Conservation (phyloP, 2,888 invertebrate species). For the Cyrtodaria siliqua region DNA sequence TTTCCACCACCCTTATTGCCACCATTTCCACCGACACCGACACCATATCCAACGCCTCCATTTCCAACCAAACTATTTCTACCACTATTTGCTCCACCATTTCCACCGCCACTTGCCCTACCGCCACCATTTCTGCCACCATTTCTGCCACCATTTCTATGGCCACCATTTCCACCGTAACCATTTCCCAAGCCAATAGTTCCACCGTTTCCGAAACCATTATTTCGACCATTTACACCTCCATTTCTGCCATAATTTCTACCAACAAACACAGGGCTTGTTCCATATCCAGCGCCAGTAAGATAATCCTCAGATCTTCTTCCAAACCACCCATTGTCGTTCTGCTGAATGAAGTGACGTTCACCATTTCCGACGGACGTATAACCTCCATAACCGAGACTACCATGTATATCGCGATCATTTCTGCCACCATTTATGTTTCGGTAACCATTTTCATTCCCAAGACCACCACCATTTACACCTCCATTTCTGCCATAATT, state of each 20-base stretch:
- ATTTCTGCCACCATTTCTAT: neutral
- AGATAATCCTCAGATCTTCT: no score
- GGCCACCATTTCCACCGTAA: slow-evolving; percentile 1
- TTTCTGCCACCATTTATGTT: no score
- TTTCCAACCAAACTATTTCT: neutral
- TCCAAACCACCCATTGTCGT: no score
- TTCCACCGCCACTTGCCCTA: neutral
- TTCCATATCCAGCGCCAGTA: no score
- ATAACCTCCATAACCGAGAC: no score
- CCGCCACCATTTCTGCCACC: neutral
- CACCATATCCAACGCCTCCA: neutral
- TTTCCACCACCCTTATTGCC: neutral
- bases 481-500: no score
- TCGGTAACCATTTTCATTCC: neutral
- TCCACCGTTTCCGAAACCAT: slow-evolving; percentile 4
- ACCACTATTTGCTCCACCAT: neutral
- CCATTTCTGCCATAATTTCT: no score
- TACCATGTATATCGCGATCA: no score
- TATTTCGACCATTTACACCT: neutral
- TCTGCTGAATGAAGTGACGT: no score
- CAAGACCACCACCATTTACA: neutral
- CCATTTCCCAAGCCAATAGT: slow-evolving; percentile 4
- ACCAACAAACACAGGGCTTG: no score
- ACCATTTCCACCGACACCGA: neutral
- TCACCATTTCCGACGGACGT: no score